Conservation (phyloP, 1,140 invertebrate genomes). For the Mamestra configurata region DNA sequence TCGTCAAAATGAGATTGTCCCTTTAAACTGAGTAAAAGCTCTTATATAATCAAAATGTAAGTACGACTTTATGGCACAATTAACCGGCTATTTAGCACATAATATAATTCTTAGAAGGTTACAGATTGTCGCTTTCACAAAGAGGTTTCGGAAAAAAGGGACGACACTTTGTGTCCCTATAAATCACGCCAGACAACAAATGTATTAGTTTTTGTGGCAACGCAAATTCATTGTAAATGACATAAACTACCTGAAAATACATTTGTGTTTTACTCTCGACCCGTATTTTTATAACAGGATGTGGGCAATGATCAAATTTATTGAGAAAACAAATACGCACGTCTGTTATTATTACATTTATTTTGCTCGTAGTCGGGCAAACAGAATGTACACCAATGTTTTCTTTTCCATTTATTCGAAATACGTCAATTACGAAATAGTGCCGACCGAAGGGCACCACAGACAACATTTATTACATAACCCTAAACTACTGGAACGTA, state of each 20-base stretch:
- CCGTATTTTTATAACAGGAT: not conserved
- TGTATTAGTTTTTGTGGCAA: constrained; percentile 18
- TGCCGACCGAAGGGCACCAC: not conserved
- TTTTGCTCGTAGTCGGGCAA: not conserved
- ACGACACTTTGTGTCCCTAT: constrained; percentile 12
- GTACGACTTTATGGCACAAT: constrained; percentile 33
- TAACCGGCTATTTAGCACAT: constrained; percentile 25
- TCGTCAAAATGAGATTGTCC: not conserved
- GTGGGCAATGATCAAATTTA: not conserved
- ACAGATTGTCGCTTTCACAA: constrained; percentile 4
- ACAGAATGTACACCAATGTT: not conserved
- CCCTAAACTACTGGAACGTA: not conserved
- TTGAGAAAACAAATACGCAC: not conserved
- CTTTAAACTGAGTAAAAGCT: constrained; percentile 28
- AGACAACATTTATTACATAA: constrained; percentile 32
- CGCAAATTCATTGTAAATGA: not conserved
- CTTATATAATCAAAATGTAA: constrained; percentile 37
- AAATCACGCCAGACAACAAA: constrained; percentile 12
- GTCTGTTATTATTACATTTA: not conserved
- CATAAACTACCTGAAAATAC: not conserved
- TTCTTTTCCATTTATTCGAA: constrained; percentile 11
- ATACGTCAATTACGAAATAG: constrained; percentile 5
- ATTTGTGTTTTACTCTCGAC: not conserved
- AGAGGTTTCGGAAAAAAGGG: constrained; percentile 12
- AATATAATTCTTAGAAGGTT: constrained; percentile 42